phyloP scores from a whole-genome alignment of 2,113 vertebrate genomes.

The Labeo catla region DNA sequence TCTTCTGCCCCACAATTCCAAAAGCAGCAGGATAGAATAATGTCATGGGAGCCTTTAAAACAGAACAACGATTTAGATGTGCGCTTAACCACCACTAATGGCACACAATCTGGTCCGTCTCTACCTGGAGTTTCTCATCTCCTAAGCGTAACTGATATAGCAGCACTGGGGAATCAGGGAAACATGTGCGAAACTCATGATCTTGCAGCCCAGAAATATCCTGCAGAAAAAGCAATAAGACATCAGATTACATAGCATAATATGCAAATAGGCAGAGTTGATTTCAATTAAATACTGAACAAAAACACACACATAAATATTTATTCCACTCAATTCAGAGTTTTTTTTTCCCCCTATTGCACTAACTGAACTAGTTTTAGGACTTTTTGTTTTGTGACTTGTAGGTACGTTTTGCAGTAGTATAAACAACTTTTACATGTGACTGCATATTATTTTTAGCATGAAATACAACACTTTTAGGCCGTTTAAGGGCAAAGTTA shows the following conservation, averaged over 20 bases:
- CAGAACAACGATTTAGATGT: background rate
- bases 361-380: background rate
- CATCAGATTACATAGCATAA: background rate
- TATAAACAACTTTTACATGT: background rate
- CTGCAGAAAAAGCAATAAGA: slow-evolving; percentile 58
- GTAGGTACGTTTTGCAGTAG: background rate
- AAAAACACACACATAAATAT: background rate
- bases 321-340: background rate
- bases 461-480: background rate
- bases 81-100: background rate
- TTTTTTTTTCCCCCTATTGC: background rate
- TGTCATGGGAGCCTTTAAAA: slow-evolving; percentile 90
- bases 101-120: background rate
- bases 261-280: background rate
- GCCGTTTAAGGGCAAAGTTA: background rate
- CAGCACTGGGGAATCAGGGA: slow-evolving; percentile 90
- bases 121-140: slow-evolving; percentile 96
- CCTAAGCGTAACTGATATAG: slow-evolving; percentile 93
- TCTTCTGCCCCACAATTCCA: slow-evolving; percentile 97
- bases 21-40: slow-evolving; percentile 96
- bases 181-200: slow-evolving; percentile 92
- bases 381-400: background rate
- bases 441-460: too few species aligned
- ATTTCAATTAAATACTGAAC: too few species aligned
- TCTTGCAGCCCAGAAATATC: slow-evolving; percentile 93